Percentiles rank a stretch among this genome's conserved stretches.
Conservation (phyloP, 2,888 invertebrate genomes). For the Chloromyia formosa region DNA sequence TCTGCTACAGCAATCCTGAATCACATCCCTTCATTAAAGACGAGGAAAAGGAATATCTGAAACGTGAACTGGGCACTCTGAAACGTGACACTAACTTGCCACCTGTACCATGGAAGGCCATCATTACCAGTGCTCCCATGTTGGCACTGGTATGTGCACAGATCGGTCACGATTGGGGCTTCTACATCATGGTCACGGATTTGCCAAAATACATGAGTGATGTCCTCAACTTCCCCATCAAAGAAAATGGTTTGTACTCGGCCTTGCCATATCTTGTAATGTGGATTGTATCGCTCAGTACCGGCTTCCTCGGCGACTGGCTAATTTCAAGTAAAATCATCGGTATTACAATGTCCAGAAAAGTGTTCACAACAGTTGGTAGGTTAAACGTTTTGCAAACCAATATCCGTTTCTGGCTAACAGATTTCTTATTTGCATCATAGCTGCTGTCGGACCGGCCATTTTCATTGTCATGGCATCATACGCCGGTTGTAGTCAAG, state of each 20-base stretch:
- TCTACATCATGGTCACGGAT: slow-evolving; percentile 73
- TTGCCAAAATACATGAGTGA: slow-evolving; percentile 72
- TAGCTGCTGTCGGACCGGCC: slow-evolving; percentile 75
- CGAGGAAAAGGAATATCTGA: slow-evolving; percentile 73
- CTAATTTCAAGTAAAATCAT: slow-evolving; percentile 70
- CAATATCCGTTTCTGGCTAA: too few species aligned
- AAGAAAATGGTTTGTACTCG: slow-evolving; percentile 69
- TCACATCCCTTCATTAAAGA: slow-evolving; percentile 79
- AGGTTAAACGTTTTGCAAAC: slow-evolving; percentile 55
- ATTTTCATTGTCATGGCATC: slow-evolving; percentile 74
- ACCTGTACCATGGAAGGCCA: slow-evolving; percentile 76
- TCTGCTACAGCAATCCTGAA: slow-evolving; percentile 75
- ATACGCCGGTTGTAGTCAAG: slow-evolving; percentile 73
- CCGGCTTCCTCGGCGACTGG: slow-evolving; percentile 76
- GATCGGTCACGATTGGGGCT: slow-evolving; percentile 73
- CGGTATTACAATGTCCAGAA: slow-evolving; percentile 68
- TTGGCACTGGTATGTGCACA: slow-evolving; percentile 81
- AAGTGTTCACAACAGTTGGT: slow-evolving; percentile 76
- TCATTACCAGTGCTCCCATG: slow-evolving; percentile 74
- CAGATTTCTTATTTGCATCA: neutral
- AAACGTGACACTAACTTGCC: slow-evolving; percentile 67
- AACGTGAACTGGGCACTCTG: slow-evolving; percentile 70
- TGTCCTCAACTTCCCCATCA: slow-evolving; percentile 69
- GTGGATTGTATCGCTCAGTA: slow-evolving; percentile 69
- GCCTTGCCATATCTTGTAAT: slow-evolving; percentile 71